phyloP scores from a whole-genome alignment of 2,797 vertebrate species.

The Cossypha niveicapilla region DNA sequence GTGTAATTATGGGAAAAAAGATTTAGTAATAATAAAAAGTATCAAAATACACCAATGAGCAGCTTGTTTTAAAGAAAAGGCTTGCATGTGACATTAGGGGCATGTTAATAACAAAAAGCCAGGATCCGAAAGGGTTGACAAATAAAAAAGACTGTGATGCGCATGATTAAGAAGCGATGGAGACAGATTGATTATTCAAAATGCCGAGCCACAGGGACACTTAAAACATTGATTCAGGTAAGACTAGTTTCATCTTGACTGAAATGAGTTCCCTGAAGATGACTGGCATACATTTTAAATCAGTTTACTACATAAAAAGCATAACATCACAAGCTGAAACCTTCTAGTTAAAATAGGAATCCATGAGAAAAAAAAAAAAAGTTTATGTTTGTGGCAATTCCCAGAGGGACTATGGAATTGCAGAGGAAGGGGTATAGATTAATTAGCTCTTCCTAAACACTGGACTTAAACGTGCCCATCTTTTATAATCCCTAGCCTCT shows the following conservation, averaged over 20 bases:
- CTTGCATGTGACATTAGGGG: conserved; percentile 79
- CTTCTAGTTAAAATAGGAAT: conserved; percentile 39
- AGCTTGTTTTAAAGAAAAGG: conserved; percentile 86
- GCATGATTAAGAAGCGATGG: conserved; percentile 83
- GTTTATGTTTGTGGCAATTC: conserved; percentile 58
- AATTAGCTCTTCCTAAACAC: conserved; percentile 56
- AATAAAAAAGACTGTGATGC: conserved; percentile 78
- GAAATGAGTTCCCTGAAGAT: conserved; percentile 81
- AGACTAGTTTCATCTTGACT: conserved; percentile 83
- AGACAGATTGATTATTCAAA: conserved; percentile 91
- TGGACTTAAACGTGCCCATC: conserved; percentile 29
- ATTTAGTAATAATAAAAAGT: conserved; percentile 94
- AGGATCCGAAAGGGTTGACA: conserved; percentile 82
- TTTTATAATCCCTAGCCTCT: not conserved
- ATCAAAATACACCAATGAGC: conserved; percentile 85
- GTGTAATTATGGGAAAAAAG: conserved; percentile 94
- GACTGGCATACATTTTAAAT: conserved; percentile 74
- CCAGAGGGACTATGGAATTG: conserved; percentile 32
- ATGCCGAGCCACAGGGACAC: conserved; percentile 83
- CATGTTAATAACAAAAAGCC: conserved; percentile 79
- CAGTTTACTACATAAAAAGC: conserved; percentile 68
- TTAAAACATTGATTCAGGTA: conserved; percentile 87
- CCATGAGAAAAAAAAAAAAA: not conserved
- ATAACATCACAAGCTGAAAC: conserved; percentile 48
- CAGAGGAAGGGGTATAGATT: conserved; percentile 31